Evolutionary conservation across 1,140 invertebrate species (phyloP), one percentile per base, ranked within the genome.

Genomic region (Thaumetopoea pityocampa): DNA sequence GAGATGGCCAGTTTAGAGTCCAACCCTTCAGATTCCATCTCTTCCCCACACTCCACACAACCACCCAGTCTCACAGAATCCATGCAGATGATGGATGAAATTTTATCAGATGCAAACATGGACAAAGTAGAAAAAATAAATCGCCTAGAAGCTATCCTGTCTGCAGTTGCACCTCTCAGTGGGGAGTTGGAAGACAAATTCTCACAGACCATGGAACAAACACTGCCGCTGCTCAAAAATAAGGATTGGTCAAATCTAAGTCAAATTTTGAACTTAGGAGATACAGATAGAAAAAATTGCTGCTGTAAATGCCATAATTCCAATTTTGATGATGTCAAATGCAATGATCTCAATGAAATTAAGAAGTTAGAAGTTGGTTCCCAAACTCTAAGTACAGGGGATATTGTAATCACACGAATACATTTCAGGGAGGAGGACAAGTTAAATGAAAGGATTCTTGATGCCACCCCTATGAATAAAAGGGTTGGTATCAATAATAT

Each of bases 381-480:
- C 37, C 95, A 97, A 77, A 97, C 95, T 1, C 81, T 96, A 7
- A 96, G 94, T 62, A 97, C 95, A n/a, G 95, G 95, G 32, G 95
- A 96, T 76, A 94, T 97, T 69, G 94, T 96, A 12, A 95, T 96
- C 51, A 96, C 94, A 27, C 94, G 93, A 84, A 94, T 96, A 55
- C 94, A 91, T 79, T 93, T 94, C 77, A 90, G 90, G 28, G 92
- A 94, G 51, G 88, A 89, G 51, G 87, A 88, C 32, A 87, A 88
- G 38, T 64, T 79, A n/a, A 86, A 87, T 38, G 88, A 89, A 52
- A 82, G 86, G 54, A 76, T 85, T 16, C 47, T 88, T 9, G 83
- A 85, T 18, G 85, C 83, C 20, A 85, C 86, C 1, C 85, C 87
- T 5, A 37, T 56, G 16, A 74, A 64, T 44, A 85, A 84, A 56